Conservation (phyloP, 2,113 vertebrate species). For the Bambusicola thoracicus region DNA sequence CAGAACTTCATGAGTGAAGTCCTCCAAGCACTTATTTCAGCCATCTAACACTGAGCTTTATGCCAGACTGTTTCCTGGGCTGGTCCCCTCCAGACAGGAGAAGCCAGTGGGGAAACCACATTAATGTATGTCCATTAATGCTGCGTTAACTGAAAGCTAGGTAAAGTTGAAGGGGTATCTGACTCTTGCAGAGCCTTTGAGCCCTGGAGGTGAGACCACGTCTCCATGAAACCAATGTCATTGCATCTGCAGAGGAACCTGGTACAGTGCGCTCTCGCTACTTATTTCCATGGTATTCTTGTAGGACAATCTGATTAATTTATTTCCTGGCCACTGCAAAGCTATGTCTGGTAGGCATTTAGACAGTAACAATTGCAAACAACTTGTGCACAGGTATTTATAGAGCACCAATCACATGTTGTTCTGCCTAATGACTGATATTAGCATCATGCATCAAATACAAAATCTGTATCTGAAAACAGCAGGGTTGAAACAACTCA, state of each 20-base stretch:
- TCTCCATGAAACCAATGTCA: background rate
- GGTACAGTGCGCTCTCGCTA: background rate
- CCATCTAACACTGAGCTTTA: background rate
- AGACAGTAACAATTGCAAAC: background rate
- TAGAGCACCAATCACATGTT: background rate
- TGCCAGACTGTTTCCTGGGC: background rate
- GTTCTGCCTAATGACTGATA: conserved; percentile 42
- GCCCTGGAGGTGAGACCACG: background rate
- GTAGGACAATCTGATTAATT: background rate
- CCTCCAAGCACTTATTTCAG: background rate
- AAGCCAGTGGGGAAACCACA: background rate
- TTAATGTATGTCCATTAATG: background rate
- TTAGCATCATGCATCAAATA: conserved; percentile 31
- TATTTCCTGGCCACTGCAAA: background rate
- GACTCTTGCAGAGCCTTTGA: background rate
- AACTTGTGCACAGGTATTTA: conserved; percentile 12
- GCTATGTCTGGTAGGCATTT: background rate
- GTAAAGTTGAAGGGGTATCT: background rate
- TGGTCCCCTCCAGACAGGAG: background rate
- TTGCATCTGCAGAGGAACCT: background rate
- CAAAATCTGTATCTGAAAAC: conserved; percentile 34
- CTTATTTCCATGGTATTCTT: background rate
- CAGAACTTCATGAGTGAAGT: background rate
- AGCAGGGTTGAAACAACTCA: conserved; percentile 10
- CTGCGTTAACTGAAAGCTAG: background rate